Percentiles rank a stretch among this genome's conserved stretches.
These are phyloP conservation scores for Syrmaticus mikado DNA, from an alignment of 2,113 vertebrate genomes.

Conservation along the genomic window DNA sequence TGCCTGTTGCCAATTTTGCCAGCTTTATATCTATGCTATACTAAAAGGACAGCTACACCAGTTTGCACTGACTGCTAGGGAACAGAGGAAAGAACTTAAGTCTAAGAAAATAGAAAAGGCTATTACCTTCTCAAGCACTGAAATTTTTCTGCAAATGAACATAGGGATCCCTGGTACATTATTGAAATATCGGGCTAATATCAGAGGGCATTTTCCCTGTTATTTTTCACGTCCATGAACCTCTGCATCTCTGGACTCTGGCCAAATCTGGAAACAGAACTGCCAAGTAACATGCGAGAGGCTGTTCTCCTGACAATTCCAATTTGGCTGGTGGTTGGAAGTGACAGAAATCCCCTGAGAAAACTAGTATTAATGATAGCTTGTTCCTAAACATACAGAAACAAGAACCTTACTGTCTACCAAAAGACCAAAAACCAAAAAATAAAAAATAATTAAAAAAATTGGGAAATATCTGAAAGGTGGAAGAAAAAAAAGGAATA, in stretches of 20 bases:
- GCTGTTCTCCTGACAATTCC: slow-evolving; percentile 70
- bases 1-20: background rate
- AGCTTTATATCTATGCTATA: background rate
- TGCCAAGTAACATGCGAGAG: slow-evolving; percentile 65
- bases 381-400: background rate
- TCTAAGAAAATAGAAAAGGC: background rate
- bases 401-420: background rate
- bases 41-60: background rate
- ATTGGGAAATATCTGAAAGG: background rate
- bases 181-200: slow-evolving; percentile 44
- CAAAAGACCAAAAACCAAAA: background rate
- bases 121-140: background rate
- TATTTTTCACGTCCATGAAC: slow-evolving; percentile 53
- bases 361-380: background rate
- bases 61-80: background rate
- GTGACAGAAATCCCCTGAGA: slow-evolving; percentile 45
- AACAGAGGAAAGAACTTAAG: background rate
- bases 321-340: slow-evolving; percentile 65
- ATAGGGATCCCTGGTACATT: background rate
- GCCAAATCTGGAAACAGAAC: slow-evolving; percentile 59
- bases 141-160: slow-evolving; percentile 23
- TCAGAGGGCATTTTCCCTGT: slow-evolving; percentile 45
- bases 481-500: accelerated
- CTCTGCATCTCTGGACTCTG: slow-evolving; percentile 50
- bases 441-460: background rate